Evolutionary conservation across 2,888 invertebrate species (phyloP), one percentile per base, ranked within the genome.

Genomic region (Epirrhoe alternata): DNA sequence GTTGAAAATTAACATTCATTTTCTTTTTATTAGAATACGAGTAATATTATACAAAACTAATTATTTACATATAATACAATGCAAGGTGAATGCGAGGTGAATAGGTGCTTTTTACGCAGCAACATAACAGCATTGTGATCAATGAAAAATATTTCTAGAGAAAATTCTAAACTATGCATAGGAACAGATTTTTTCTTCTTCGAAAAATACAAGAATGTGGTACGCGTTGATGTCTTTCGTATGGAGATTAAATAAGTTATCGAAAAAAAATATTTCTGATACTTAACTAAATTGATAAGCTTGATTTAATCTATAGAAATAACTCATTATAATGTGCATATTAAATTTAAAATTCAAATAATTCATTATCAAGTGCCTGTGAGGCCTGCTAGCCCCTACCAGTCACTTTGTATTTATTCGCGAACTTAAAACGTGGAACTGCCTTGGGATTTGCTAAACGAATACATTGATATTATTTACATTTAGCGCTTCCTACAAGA

Each of bases 151-250:
- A 24, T 24, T 24, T 24, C 1, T 24, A 24, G 3, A 24, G 3
- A 24, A 24, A 24, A 24, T 2, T 24, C 24, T 24, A 24, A 24
- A 24, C 24, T 24, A 24, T 24, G 24, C 24, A n/a, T n/a, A n/a
- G n/a, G 24, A 2, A 24, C 24, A 24, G n/a, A 24, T 24, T 24
- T 24, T 24, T 24, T 24, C 24, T 30, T 31, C 3, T 5, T 12
- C 24, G 3, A 51, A 10, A 30, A 51, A 5, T 30, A 14, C 12
- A 6, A 8, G 10, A 50, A 67, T 58, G 66, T 69, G 61, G 59
- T 54, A 56, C 60, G 38, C 72, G 59, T 58, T 60, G 10, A 42
- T 24, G 24, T 58, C 58, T 51, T 51, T 58, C 24, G 50, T 58
- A 58, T 50, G 8, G n/a, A 16, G 7, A 14, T 16, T 16, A 47